A percentile compares a stretch with the other conserved stretches of the same genome.
Conservation (phyloP, 2,888 invertebrate genomes). For the Drosophila lutescens region DNA sequence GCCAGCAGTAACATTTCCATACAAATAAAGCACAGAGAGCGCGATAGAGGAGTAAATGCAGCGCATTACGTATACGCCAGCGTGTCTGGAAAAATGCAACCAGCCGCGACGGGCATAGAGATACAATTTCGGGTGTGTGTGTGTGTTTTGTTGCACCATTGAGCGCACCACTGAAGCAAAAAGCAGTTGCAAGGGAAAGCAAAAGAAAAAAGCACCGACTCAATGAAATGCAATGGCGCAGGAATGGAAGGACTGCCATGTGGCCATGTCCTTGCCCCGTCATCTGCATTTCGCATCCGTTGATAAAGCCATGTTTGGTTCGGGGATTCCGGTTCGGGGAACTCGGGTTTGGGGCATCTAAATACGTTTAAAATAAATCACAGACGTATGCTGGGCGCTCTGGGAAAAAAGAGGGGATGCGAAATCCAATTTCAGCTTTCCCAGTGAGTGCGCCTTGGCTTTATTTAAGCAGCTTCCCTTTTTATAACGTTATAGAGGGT, state of each 20-base stretch:
- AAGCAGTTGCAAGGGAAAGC: conserved; percentile 21
- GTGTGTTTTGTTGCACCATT: conserved; percentile 78
- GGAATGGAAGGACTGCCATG: conserved; percentile 2
- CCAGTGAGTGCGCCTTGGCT: conserved; percentile 46
- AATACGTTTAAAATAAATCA: conserved; percentile 66
- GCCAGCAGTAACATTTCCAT: conserved; percentile 43
- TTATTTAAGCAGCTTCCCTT: conserved; percentile 56
- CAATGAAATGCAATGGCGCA: conserved; percentile 63
- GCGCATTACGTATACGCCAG: conserved; percentile 56
- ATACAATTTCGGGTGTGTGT: conserved; percentile 64
- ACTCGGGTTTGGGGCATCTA: conserved; percentile 33
- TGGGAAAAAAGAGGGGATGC: conserved; percentile 40
- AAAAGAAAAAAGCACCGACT: conserved; percentile 37
- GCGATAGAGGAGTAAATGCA: conserved; percentile 29
- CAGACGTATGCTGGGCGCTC: conserved; percentile 55
- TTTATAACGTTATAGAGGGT: conserved; percentile 1
- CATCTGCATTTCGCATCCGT: conserved; percentile 54
- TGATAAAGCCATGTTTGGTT: conserved; percentile 48
- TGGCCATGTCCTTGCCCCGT: conserved; percentile 35
- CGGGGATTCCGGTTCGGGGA: conserved; percentile 1
- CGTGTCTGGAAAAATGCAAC: conserved; percentile 41
- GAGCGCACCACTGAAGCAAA: conserved; percentile 74
- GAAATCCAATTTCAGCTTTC: conserved; percentile 70
- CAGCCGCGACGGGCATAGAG: conserved; percentile 46
- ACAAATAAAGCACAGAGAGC: conserved; percentile 41